phyloP scores from a whole-genome alignment of 2,797 vertebrate genomes.

The Nyctibius grandis region DNA sequence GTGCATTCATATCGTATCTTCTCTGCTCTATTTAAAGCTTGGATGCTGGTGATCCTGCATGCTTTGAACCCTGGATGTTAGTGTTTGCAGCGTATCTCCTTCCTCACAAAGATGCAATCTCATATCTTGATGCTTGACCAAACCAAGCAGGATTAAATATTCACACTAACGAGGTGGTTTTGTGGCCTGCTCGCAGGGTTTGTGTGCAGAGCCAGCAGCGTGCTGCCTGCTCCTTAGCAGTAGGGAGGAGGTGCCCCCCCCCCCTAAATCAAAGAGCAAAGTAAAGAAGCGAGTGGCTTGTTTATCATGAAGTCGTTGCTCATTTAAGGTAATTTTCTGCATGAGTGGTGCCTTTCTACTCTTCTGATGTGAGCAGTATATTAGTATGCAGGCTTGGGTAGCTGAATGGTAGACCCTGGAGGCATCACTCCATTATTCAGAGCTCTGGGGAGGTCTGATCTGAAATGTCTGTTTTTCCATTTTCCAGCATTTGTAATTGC shows the following conservation, averaged over 20 bases:
- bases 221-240: not conserved
- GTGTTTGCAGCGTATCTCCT: not conserved
- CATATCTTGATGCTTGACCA: not conserved
- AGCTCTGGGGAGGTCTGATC: conserved; percentile 44
- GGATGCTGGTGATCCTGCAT: not conserved
- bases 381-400: conserved; percentile 12
- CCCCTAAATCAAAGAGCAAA: not conserved
- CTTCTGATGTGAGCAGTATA: not conserved
- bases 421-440: conserved; percentile 48
- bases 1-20: no score
- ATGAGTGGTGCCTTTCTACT: conserved; percentile 45
- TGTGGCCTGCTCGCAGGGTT: not conserved
- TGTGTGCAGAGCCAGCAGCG: not conserved
- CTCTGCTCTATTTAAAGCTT: not conserved
- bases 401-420: conserved; percentile 26
- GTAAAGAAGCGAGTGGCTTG: not conserved
- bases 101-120: not conserved
- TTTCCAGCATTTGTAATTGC: conserved; percentile 12
- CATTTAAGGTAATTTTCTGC: conserved; percentile 58
- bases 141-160: not conserved
- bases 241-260: not conserved
- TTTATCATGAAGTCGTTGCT: conserved; percentile 25
- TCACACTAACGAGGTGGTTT: not conserved
- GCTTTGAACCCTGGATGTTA: not conserved
- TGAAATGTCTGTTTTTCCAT: not conserved